These are phyloP conservation scores for Luehdorfia chinensis DNA, from an alignment of 1,140 invertebrate genomes.

Conservation along the genomic window DNA sequence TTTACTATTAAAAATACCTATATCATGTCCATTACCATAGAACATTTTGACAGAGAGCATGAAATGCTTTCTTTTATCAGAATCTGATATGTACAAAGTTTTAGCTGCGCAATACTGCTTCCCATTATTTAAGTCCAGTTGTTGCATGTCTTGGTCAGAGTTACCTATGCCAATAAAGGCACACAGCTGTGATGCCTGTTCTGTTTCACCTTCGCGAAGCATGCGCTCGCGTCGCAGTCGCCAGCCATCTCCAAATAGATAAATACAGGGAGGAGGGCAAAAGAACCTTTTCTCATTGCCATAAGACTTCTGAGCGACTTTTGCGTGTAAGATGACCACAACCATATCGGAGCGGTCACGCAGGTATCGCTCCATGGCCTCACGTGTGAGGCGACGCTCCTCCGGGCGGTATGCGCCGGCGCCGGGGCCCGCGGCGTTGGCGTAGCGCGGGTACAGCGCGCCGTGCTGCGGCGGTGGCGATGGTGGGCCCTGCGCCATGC, in stretches of 20 bases:
- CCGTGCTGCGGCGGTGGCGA: constrained; percentile 68
- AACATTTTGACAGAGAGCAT: constrained; percentile 99
- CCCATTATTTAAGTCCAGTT: constrained; percentile 95
- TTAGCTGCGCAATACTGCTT: constrained; percentile 99
- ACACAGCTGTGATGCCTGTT: constrained; percentile 94
- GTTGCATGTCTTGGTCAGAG: constrained; percentile 99
- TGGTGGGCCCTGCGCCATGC: constrained; percentile 82
- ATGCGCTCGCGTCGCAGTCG: constrained; percentile 94
- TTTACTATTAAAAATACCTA: constrained; percentile 99
- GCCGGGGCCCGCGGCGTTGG: constrained; percentile 71
- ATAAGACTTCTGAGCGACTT: constrained; percentile 99
- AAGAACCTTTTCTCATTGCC: constrained; percentile 99
- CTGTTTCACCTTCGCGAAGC: constrained; percentile 91
- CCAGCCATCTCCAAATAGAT: constrained; percentile 98
- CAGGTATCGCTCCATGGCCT: constrained; percentile 97
- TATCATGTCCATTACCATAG: constrained; percentile 98
- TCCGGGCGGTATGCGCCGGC: constrained; percentile 85
- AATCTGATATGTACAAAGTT: constrained; percentile 99
- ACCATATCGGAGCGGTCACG: constrained; percentile 96
- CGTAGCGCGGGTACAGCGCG: constrained; percentile 72
- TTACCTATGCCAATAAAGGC: constrained; percentile 99
- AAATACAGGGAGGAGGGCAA: constrained; percentile 99
- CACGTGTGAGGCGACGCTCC: constrained; percentile 91
- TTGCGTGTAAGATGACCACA: constrained; percentile 98
- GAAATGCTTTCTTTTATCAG: constrained; percentile 99